A percentile compares a stretch with the other conserved stretches of the same genome.
These are phyloP conservation scores for Magallana angulata DNA, from an alignment of 1,140 invertebrate species.

Conservation along the genomic window DNA sequence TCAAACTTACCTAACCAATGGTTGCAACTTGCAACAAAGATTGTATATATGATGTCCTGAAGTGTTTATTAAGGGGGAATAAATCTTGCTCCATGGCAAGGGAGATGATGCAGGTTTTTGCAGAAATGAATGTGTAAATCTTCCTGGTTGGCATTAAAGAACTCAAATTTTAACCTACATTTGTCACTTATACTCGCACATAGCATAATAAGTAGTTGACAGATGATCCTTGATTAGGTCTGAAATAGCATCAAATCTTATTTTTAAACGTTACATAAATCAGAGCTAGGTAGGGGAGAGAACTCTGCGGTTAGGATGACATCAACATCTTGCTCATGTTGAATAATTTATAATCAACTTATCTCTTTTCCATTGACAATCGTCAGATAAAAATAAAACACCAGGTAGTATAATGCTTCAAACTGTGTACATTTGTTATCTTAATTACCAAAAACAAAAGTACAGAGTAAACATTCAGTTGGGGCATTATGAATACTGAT, in stretches of 20 bases:
- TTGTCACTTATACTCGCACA: neutral
- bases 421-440: slow-evolving; percentile 16
- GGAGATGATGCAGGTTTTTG: slow-evolving; percentile 1
- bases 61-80: neutral
- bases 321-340: neutral
- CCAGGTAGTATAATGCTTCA: neutral
- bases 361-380: slow-evolving; percentile 8
- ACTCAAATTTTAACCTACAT: neutral
- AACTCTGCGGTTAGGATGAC: neutral
- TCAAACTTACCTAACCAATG: neutral
- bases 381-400: slow-evolving; percentile 10
- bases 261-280: neutral
- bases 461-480: neutral
- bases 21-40: neutral
- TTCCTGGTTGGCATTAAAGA: neutral
- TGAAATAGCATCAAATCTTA: neutral
- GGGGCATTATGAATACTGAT: neutral
- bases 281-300: neutral
- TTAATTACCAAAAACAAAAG: slow-evolving; percentile 32
- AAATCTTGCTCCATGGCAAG: slow-evolving; percentile 6
- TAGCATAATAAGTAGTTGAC: slow-evolving; percentile 19
- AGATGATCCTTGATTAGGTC: neutral
- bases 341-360: slow-evolving; percentile 2
- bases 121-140: neutral
- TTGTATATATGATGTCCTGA: neutral